These are phyloP conservation scores for Clunio marinus DNA, from an alignment of 2,888 invertebrate genomes.

Conservation along the genomic window DNA sequence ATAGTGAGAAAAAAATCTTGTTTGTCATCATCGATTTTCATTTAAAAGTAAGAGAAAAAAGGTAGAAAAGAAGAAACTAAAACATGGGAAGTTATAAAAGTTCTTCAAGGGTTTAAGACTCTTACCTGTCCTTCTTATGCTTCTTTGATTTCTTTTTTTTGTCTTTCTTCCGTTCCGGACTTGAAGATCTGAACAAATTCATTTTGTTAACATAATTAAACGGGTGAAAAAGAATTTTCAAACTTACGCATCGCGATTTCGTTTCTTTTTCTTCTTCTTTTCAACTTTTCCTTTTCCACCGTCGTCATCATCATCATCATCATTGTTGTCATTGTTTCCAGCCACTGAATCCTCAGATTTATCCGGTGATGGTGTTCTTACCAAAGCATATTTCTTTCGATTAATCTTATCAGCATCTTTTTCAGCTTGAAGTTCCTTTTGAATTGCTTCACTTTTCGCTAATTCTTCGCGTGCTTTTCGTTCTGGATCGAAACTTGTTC, in stretches of 20 bases:
- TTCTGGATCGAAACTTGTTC: constrained; percentile 84
- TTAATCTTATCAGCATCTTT: constrained; percentile 50
- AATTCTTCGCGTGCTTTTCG: constrained; percentile 55
- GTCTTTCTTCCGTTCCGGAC: constrained; percentile 66
- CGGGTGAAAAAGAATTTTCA: constrained; percentile 42
- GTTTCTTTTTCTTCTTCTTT: constrained; percentile 66
- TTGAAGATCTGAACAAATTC: constrained; percentile 58
- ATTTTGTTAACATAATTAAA: no score
- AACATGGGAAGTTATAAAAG: background rate
- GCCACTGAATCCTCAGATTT: constrained; percentile 43
- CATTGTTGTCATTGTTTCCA: constrained; percentile 45
- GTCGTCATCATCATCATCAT: constrained; percentile 40
- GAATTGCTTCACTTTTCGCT: constrained; percentile 51
- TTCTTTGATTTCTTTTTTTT: constrained; percentile 78
- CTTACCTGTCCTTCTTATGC: constrained; percentile 70
- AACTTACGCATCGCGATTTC: constrained; percentile 65
- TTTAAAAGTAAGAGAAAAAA: background rate
- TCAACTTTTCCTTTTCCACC: constrained; percentile 43
- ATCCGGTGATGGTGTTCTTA: constrained; percentile 71
- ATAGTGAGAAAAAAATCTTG: background rate
- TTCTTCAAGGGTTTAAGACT: background rate
- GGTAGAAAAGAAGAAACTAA: background rate
- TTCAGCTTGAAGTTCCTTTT: constrained; percentile 52
- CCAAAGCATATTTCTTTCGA: constrained; percentile 63
- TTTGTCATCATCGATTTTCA: background rate